phyloP scores from a whole-genome alignment of 2,797 vertebrate species.

The Characodon lateralis region DNA sequence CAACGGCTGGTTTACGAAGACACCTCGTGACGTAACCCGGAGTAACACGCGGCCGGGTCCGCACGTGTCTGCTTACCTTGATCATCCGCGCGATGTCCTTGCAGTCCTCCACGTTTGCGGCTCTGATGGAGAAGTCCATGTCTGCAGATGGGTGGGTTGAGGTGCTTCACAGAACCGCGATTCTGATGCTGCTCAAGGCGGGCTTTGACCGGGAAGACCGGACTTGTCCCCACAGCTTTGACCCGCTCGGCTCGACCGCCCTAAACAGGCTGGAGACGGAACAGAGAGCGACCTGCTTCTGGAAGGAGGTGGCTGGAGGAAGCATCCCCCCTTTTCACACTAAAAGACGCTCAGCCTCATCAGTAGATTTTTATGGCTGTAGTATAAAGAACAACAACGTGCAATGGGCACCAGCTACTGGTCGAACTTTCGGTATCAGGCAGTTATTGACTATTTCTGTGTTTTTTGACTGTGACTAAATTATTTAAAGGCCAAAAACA shows the following conservation, averaged over 20 bases:
- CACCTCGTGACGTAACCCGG: constrained; percentile 24
- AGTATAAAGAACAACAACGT: not conserved
- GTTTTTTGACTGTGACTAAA: not conserved
- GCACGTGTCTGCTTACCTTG: constrained; percentile 61
- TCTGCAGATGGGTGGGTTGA: not conserved
- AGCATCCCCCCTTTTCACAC: not conserved
- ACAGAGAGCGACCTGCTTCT: constrained; percentile 38
- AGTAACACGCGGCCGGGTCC: not conserved
- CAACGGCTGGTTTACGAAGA: not conserved
- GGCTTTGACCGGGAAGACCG: not conserved
- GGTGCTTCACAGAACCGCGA: not conserved
- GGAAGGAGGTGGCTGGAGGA: constrained; percentile 7
- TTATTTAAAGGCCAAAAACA: not conserved
- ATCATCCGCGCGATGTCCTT: constrained; percentile 81
- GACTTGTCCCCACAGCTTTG: not conserved
- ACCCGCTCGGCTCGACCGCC: not conserved
- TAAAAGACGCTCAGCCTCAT: not conserved
- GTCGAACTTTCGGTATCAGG: not conserved
- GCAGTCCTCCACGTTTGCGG: constrained; percentile 79
- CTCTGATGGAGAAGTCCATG: constrained; percentile 78
- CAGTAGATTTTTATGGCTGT: not conserved
- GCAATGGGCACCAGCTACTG: not conserved
- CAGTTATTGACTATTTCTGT: not conserved
- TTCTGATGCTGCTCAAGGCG: not conserved
- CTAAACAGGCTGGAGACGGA: not conserved